Percentiles rank a stretch among this genome's conserved stretches.
Conservation (phyloP, 1,140 invertebrate species). For the Daktulosphaira vitifoliae region DNA sequence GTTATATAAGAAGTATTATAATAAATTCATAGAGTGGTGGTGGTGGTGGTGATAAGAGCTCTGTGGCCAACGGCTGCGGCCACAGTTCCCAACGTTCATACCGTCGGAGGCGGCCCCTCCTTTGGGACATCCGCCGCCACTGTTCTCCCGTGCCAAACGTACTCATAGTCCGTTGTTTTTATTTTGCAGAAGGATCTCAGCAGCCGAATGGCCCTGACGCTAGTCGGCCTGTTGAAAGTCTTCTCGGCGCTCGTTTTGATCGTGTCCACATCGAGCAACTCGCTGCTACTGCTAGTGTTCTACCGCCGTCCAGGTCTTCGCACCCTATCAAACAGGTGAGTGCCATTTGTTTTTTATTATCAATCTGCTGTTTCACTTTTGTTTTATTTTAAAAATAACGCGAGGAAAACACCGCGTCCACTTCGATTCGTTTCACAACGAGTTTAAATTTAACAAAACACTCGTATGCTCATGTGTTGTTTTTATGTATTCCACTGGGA, state of each 20-base stretch:
- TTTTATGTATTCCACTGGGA: too few species aligned
- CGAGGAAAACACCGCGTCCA: neutral
- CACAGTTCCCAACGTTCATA: too few species aligned
- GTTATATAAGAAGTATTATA: too few species aligned
- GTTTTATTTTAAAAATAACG: neutral
- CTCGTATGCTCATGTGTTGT: too few species aligned
- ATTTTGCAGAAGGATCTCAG: conserved; percentile 30
- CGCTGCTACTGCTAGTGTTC: conserved; percentile 52
- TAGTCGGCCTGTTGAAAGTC: conserved; percentile 34
- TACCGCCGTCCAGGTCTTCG: conserved; percentile 49
- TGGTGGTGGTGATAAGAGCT: too few species aligned
- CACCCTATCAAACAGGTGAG: conserved; percentile 54
- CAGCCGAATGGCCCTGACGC: conserved; percentile 30
- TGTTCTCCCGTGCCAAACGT: conserved; percentile 22
- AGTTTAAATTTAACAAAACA: too few species aligned
- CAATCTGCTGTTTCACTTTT: neutral
- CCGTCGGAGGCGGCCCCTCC: too few species aligned
- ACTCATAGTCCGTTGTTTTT: neutral
- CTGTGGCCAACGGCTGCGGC: too few species aligned
- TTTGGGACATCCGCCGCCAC: too few species aligned
- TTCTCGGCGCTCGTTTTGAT: conserved; percentile 38
- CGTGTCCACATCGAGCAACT: conserved; percentile 47
- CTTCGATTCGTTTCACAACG: too few species aligned
- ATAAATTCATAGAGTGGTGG: too few species aligned
- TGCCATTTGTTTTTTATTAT: too few species aligned